These are phyloP conservation scores for Auanema sp. DNA, from an alignment of 2,888 invertebrate species.

Conservation along the genomic window DNA sequence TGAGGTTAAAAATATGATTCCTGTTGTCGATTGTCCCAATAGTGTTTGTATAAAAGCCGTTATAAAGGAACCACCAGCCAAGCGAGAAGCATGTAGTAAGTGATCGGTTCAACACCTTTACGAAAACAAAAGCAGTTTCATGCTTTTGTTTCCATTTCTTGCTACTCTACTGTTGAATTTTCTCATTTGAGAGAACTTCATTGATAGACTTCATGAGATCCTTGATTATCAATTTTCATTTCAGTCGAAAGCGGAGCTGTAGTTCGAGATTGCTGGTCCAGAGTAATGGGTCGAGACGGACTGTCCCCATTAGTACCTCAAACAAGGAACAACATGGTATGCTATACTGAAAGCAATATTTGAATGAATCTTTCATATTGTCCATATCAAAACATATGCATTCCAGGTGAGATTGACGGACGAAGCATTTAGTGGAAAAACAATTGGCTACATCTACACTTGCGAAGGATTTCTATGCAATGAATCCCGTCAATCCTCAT, in stretches of 20 bases:
- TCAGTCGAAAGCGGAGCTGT: conserved; percentile 53
- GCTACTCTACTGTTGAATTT: not conserved
- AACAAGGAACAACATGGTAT: conserved; percentile 39
- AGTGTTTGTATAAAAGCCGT: conserved; percentile 56
- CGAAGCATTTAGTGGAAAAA: conserved; percentile 21
- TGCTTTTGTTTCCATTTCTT: not conserved
- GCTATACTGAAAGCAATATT: not conserved
- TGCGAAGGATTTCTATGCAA: conserved; percentile 57
- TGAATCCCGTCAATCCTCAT: not conserved
- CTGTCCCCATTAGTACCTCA: conserved; percentile 27
- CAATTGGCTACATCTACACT: conserved; percentile 54
- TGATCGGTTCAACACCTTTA: conserved; percentile 8
- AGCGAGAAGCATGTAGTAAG: conserved; percentile 52
- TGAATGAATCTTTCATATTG: not conserved
- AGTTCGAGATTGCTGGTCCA: conserved; percentile 58
- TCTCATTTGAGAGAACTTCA: no score
- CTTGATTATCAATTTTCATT: conserved; percentile 9
- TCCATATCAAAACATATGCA: conserved; percentile 2
- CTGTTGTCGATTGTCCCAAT: conserved; percentile 50
- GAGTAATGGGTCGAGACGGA: conserved; percentile 36
- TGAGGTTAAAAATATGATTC: conserved; percentile 35
- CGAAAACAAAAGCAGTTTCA: not conserved
- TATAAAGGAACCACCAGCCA: conserved; percentile 51
- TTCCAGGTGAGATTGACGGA: conserved; percentile 45
- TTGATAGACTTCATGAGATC: no score